Base-by-base conservation (phyloP, 2,888 invertebrate species). In the Electrophaes corylata region DNA sequence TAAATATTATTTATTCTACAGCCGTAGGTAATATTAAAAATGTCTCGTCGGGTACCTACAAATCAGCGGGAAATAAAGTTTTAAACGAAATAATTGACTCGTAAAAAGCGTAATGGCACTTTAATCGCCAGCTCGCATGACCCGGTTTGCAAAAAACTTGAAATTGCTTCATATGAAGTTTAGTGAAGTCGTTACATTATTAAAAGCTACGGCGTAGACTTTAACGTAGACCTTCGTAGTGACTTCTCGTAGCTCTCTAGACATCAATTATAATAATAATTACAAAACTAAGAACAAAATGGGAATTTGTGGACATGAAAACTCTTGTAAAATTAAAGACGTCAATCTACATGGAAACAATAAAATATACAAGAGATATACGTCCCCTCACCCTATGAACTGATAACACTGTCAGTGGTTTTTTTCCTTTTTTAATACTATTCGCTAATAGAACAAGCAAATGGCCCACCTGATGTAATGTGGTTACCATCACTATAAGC, bases 121-220 rank as follows among this genome's bases (percentile, higher is more conserved):
- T 81, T 87, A 84, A 88, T 88, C 75, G 79, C 65, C 67, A 64
- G 73, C 73, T 88, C 72, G 88, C 88, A 86, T 88, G 87, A 81
- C 78, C 45, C 64, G 67, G 64, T 35, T 52, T 58, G 70, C 63
- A 70, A 73, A 78, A 82, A 82, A 84, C 80, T 78, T 75, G 66
- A 75, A 80, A 80, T 80, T 73, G 73, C 74, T 75, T 75, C 75
- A 75, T 76, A 77, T 66, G 71, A 75, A 79, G 73, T 78, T 76
- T 51, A 66, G 67, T 69, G 69, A 72, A 75, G 75, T 75, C 72
- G 75, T 76, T 79, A 71, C 72, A 74, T 77, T 78, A 77, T 78
- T 79, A 78, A 79, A 79, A 74, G 71, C 75, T 75, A 75, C 65
- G 70, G 63, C 67, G 64, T 64, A 54, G 35, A 20, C 40, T 35